Percentiles rank a stretch among this genome's conserved stretches.
phyloP scores from a whole-genome alignment of 2,888 invertebrate genomes.

The Pristionchus exspectatus region DNA sequence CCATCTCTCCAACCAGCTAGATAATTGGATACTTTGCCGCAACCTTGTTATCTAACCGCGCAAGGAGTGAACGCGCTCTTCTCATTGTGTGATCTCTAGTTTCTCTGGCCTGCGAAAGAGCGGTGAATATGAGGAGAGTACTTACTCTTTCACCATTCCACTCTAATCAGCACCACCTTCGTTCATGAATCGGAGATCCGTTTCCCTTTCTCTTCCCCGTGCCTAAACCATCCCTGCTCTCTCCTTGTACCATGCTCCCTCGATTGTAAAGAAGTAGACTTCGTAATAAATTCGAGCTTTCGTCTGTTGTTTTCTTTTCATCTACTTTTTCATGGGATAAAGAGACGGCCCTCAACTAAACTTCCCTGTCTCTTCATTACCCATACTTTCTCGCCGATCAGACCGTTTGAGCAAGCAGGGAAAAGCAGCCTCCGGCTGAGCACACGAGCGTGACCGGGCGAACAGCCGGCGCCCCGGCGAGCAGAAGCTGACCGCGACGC shows the following conservation, averaged over 20 bases:
- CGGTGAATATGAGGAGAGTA: not conserved
- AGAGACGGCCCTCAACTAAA: not conserved
- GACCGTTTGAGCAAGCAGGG: not conserved
- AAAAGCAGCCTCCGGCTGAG: not conserved
- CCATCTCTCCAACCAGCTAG: too few relatives aligned
- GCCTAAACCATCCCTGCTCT: not conserved
- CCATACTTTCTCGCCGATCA: not conserved
- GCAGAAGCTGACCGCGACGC: conserved; percentile 4
- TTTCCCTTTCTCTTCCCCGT: not conserved
- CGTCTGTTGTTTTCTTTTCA: not conserved
- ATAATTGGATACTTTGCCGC: too few relatives aligned
- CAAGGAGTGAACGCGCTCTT: too few relatives aligned
- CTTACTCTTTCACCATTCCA: not conserved
- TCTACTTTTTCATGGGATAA: too few relatives aligned
- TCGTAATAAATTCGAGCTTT: not conserved
- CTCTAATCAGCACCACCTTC: not conserved
- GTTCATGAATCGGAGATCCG: conserved; percentile 4
- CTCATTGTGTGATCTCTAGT: not conserved
- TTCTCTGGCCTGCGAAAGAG: not conserved
- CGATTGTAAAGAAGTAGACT: not conserved
- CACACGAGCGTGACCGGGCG: not conserved
- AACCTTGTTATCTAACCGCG: too few relatives aligned
- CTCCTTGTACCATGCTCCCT: not conserved
- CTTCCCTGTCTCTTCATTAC: too few relatives aligned
- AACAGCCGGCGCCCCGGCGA: conserved; percentile 28